Evolutionary conservation across 2,797 vertebrate species (phyloP), one percentile per base, ranked within the genome.

Genomic region (Myotis findleyi): DNA sequence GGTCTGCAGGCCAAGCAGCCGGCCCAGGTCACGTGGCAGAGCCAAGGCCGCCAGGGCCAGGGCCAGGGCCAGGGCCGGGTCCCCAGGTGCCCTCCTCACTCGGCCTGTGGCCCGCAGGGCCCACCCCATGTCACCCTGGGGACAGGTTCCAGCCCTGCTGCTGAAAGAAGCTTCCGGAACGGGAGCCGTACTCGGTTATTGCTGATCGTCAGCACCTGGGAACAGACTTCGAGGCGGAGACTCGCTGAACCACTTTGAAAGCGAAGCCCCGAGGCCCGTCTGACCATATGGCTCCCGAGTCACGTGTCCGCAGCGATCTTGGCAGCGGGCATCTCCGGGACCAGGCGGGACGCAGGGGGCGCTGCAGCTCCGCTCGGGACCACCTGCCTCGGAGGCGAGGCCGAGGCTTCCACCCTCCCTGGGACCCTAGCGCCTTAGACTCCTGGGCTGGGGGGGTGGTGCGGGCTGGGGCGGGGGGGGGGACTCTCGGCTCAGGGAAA

Each of bases 221-320:
- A 51, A 53, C 72, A 93, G 93, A 92, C 8, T 69, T 27, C 55
- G 0, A 36, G 97, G 94, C 0, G 0, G 55, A 25, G 47, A 87
- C n/a, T 93, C 0, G 0, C 87, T 81, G 89, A 95, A 69, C 93
- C 93, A 55, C 21, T 53, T n/a, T 2, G 69, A 80, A 83, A 94
- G 57, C 33, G 73, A 76, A 93, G 96, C 92, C 27, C 2, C 18
- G 64, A 85, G 86, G 59, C 96, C 92, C 68, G 18, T 94, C 95
- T 38, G 95, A 93, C 95, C 96, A 96, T 82, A 86, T 72, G 95
- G 96, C 92, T 59, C 44, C 0, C 16, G 92, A 51, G 72, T 62
- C 96, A 25, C 3, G 3, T 0, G 0, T 13, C 21, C 1, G 17
- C 23, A 7, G 1, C 1, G 25, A n/a, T 9, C 68, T 3, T 47